These are phyloP conservation scores for Danaus plexippus DNA, from an alignment of 1,140 invertebrate species.

Conservation along the genomic window DNA sequence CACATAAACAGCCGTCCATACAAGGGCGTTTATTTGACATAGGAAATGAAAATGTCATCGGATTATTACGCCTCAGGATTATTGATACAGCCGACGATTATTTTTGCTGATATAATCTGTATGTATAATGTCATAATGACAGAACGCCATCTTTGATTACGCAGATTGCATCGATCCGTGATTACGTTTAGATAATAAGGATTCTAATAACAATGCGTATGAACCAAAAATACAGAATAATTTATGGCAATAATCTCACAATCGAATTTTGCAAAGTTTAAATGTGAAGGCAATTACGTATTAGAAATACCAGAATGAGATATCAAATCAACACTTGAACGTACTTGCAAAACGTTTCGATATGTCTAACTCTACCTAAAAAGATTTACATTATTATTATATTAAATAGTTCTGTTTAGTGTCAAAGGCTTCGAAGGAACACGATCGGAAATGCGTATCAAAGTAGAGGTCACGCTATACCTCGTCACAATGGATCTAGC, in stretches of 20 bases:
- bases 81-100: slow-evolving; percentile 58
- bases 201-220: slow-evolving; percentile 18
- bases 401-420: too few relatives aligned
- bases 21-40: slow-evolving; percentile 53
- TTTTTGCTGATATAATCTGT: slow-evolving; percentile 36
- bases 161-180: slow-evolving; percentile 17
- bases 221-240: too few relatives aligned
- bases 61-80: slow-evolving; percentile 56
- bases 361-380: too few relatives aligned
- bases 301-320: too few relatives aligned
- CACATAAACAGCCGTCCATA: slow-evolving; percentile 25
- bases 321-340: too few relatives aligned
- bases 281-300: too few relatives aligned
- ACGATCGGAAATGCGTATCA: slow-evolving; percentile 25
- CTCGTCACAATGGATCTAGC: slow-evolving; percentile 17
- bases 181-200: slow-evolving; percentile 24
- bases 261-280: too few relatives aligned
- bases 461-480: slow-evolving; percentile 40
- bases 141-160: slow-evolving; percentile 32
- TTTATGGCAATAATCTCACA: too few relatives aligned
- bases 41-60: slow-evolving; percentile 67
- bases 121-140: slow-evolving; percentile 29
- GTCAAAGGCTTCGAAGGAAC: not conserved
- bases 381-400: too few relatives aligned
- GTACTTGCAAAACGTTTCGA: too few relatives aligned